phyloP scores from a whole-genome alignment of 2,113 vertebrate genomes.

The Platanista minor region DNA sequence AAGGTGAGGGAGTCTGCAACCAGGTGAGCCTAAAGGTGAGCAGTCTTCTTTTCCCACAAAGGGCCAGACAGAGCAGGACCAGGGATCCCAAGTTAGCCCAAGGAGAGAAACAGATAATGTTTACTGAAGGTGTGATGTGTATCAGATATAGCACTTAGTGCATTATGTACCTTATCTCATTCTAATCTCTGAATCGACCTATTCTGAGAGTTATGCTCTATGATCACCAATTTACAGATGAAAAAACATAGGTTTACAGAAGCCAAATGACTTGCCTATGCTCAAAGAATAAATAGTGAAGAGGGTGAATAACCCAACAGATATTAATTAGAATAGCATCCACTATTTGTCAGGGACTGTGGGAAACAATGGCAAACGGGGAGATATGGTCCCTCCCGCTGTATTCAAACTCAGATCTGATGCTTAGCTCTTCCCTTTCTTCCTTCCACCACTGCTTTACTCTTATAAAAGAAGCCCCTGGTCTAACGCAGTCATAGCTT shows the following conservation, averaged over 20 bases:
- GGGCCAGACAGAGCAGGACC: not conserved
- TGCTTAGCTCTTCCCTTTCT: not conserved
- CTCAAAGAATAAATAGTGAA: not conserved
- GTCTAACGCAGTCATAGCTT: not conserved
- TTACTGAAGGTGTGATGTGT: not conserved
- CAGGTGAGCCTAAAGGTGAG: not conserved
- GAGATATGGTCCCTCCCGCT: rapidly evolving
- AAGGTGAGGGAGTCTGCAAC: not conserved
- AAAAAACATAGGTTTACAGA: not conserved
- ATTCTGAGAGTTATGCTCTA: not conserved
- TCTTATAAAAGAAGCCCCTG: not conserved
- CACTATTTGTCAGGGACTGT: not conserved
- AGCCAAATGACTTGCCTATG: not conserved
- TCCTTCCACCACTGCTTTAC: not conserved
- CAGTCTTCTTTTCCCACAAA: not conserved
- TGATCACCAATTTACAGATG: not conserved
- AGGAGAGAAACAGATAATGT: not conserved
- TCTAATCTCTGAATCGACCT: not conserved
- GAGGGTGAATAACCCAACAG: not conserved
- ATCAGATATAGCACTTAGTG: not conserved
- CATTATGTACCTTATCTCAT: not conserved
- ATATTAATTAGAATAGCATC: not conserved
- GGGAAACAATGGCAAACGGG: not conserved
- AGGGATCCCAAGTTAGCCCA: not conserved
- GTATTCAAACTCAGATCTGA: not conserved